These are phyloP conservation scores for Zoanthus sansibaricus DNA, from an alignment of 92 coral and sea anemone genomes.

Conservation along the genomic window DNA sequence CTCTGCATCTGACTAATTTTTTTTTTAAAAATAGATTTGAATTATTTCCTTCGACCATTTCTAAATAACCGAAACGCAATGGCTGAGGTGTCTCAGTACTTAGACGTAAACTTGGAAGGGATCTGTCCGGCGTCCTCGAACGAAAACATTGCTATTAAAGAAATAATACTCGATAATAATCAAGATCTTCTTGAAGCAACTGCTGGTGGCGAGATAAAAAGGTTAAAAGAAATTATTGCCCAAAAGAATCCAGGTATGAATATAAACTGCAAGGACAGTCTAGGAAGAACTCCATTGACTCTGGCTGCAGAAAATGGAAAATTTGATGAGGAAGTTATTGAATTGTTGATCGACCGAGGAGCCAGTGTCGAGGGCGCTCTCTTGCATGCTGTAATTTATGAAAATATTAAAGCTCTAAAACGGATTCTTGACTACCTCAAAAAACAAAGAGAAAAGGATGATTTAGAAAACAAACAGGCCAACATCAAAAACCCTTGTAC, in stretches of 20 bases:
- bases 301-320: slow-evolving; percentile 31
- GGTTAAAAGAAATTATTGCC: neutral
- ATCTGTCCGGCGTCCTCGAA: too few species aligned
- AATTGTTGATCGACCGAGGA: slow-evolving; percentile 36
- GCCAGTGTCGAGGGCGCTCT: slow-evolving; percentile 55
- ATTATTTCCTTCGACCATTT: too few species aligned
- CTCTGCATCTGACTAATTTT: too few species aligned
- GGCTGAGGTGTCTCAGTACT: too few species aligned
- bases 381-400: slow-evolving; percentile 40
- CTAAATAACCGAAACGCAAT: too few species aligned
- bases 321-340: slow-evolving; percentile 9
- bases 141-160: too few species aligned
- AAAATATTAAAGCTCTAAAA: slow-evolving; percentile 15
- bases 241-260: neutral
- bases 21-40: too few species aligned
- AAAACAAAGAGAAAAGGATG: neutral
- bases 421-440: slow-evolving; percentile 18
- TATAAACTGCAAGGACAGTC: slow-evolving; percentile 26
- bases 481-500: neutral
- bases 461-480: neutral
- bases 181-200: neutral
- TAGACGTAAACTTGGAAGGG: too few species aligned
- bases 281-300: slow-evolving; percentile 47
- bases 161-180: too few species aligned
- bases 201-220: neutral